Evolutionary conservation across 2,113 vertebrate species (phyloP).

Genomic region (Helogale parvula): DNA sequence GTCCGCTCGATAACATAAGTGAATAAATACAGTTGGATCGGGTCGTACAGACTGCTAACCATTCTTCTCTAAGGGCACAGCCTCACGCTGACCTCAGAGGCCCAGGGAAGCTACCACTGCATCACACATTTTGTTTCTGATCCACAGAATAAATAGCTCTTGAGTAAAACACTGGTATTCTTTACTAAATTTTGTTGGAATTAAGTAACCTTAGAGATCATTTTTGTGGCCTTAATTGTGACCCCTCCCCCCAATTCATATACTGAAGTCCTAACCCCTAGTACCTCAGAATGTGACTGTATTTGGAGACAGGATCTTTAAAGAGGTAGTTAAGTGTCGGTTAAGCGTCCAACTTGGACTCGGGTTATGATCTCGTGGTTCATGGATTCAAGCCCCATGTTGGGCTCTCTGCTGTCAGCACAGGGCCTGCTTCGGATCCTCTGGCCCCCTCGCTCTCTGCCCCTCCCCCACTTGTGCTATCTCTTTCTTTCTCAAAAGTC

Average conservation of each 20-base stretch:
- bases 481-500: too few relatives aligned
- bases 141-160: not conserved
- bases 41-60: not conserved
- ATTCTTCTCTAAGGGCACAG: not conserved
- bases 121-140: not conserved
- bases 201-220: not conserved
- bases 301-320: not conserved
- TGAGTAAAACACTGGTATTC: not conserved
- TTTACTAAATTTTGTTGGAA: not conserved
- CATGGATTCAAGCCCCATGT: too few relatives aligned
- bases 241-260: not conserved
- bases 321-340: not conserved
- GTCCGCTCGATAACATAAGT: conserved; percentile 27
- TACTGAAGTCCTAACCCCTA: not conserved
- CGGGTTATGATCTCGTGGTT: too few relatives aligned
- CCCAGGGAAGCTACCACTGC: not conserved
- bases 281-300: not conserved
- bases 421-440: too few relatives aligned
- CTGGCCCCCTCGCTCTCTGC: too few relatives aligned
- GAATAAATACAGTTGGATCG: conserved; percentile 27
- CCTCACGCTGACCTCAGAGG: not conserved
- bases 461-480: too few relatives aligned
- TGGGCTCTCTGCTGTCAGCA: too few relatives aligned
- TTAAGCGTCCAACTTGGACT: too few relatives aligned
- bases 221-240: not conserved